Percentiles rank a stretch among this genome's conserved stretches.
phyloP scores from a whole-genome alignment of 1,140 invertebrate genomes.

The Lepidurus packardi region DNA sequence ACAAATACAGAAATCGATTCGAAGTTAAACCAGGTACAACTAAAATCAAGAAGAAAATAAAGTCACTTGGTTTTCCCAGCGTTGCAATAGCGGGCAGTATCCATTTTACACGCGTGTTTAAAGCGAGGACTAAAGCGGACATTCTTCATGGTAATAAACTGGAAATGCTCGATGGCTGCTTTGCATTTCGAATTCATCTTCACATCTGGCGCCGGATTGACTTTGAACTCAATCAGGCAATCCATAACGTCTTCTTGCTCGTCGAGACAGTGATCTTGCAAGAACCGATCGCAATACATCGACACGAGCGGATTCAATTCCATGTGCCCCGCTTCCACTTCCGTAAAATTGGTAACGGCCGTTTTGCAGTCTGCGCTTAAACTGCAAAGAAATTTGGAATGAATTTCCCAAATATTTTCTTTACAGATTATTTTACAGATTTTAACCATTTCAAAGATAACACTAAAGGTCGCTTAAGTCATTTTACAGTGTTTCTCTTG shows the following conservation, averaged over 20 bases:
- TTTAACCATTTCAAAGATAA: neutral
- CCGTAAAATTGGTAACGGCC: slow-evolving; percentile 79
- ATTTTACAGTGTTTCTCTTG: slow-evolving; percentile 30
- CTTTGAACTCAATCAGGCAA: slow-evolving; percentile 89
- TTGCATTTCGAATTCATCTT: slow-evolving; percentile 70
- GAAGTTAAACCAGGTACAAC: neutral
- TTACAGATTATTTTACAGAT: neutral
- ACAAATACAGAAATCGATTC: neutral
- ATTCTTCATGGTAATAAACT: slow-evolving; percentile 85
- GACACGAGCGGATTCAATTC: slow-evolving; percentile 81
- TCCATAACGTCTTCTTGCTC: slow-evolving; percentile 73
- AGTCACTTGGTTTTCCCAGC: slow-evolving; percentile 50
- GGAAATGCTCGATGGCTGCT: slow-evolving; percentile 89
- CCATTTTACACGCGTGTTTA: slow-evolving; percentile 81
- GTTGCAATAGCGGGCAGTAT: slow-evolving; percentile 74
- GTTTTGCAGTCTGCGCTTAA: slow-evolving; percentile 58
- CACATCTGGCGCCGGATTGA: slow-evolving; percentile 54
- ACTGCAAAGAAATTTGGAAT: slow-evolving; percentile 29
- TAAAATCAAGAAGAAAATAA: neutral
- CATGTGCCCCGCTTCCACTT: slow-evolving; percentile 76
- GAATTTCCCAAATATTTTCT: neutral
- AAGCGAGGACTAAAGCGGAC: slow-evolving; percentile 93
- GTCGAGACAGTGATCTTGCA: slow-evolving; percentile 74
- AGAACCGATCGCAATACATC: slow-evolving; percentile 70
- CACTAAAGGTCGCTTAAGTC: neutral